Percentiles rank a stretch among this genome's conserved stretches.
Conservation (phyloP, 2,113 vertebrate genomes). For the Pelmatolapia mariae region DNA sequence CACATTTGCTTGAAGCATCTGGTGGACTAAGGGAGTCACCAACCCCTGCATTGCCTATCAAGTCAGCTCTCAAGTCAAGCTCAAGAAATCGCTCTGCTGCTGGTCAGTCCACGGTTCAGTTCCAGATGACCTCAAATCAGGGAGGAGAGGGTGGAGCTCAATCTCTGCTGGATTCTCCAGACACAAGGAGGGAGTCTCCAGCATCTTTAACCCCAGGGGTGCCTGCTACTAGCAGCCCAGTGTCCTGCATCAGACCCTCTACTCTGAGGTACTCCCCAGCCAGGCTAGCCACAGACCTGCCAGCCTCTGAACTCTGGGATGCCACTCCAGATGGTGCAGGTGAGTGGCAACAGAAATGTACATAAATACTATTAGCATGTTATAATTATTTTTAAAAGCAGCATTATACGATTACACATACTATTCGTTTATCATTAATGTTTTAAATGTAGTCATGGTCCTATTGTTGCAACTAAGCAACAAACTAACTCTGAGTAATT, state of each 20-base stretch:
- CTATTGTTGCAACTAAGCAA: neutral
- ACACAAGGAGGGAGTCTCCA: conserved; percentile 46
- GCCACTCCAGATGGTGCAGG: conserved; percentile 51
- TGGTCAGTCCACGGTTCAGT: conserved; percentile 54
- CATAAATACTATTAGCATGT: neutral
- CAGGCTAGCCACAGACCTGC: conserved; percentile 44
- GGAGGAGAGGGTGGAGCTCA: conserved; percentile 43
- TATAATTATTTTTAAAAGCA: neutral
- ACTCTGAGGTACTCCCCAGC: conserved; percentile 64
- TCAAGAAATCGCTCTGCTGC: conserved; percentile 53
- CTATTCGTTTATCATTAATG: neutral
- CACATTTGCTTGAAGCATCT: conserved; percentile 25
- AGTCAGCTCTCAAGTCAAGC: conserved; percentile 69
- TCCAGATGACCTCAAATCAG: conserved; percentile 35
- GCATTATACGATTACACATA: neutral
- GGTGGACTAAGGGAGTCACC: conserved; percentile 37
- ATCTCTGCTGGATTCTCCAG: conserved; percentile 29
- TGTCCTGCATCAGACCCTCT: conserved; percentile 62
- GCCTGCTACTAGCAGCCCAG: conserved; percentile 14
- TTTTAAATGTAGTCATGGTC: neutral
- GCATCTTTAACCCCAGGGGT: conserved; percentile 30
- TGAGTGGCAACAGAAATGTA: conserved; percentile 21
- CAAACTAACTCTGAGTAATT: neutral
- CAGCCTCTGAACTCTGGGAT: conserved; percentile 57
- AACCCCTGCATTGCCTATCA: conserved; percentile 57